Conservation (phyloP, 1,140 invertebrate species). For the Brachionus calyciflorus region DNA sequence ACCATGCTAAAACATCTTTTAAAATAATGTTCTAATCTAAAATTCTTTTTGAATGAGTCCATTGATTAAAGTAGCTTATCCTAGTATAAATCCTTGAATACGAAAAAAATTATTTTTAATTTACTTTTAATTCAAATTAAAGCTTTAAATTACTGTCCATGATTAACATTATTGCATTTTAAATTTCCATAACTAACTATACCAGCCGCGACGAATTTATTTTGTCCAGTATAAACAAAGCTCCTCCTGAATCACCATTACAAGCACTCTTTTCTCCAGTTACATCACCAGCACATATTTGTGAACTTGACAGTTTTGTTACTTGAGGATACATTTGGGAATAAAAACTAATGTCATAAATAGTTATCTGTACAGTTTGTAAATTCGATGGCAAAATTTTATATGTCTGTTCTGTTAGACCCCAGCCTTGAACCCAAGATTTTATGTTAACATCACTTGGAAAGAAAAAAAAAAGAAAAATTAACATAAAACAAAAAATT, state of each 20-base stretch:
- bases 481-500: too few relatives aligned
- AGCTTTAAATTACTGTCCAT: neutral
- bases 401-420: neutral
- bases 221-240: slow-evolving; percentile 13
- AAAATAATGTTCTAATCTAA: too few relatives aligned
- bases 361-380: neutral
- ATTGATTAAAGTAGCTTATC: neutral
- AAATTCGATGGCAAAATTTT: neutral
- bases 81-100: slow-evolving; percentile 3
- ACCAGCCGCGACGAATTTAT: neutral
- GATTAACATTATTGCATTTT: neutral
- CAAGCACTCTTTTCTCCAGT: slow-evolving; percentile 1
- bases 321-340: neutral
- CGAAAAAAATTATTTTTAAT: neutral
- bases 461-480: too few relatives aligned
- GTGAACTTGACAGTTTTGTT: slow-evolving; percentile 32
- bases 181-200: slow-evolving; percentile 24
- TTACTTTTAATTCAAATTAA: too few relatives aligned
- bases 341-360: slow-evolving; percentile 9
- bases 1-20: too few relatives aligned
- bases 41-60: slow-evolving; percentile 4
- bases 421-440: slow-evolving; percentile 23
- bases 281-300: slow-evolving; percentile 30
- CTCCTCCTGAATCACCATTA: slow-evolving; percentile 28
- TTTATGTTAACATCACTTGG: neutral